Evolutionary conservation across 2,797 vertebrate species (phyloP), one percentile per base, ranked within the genome.

Genomic region (Sarcophilus harrisii): DNA sequence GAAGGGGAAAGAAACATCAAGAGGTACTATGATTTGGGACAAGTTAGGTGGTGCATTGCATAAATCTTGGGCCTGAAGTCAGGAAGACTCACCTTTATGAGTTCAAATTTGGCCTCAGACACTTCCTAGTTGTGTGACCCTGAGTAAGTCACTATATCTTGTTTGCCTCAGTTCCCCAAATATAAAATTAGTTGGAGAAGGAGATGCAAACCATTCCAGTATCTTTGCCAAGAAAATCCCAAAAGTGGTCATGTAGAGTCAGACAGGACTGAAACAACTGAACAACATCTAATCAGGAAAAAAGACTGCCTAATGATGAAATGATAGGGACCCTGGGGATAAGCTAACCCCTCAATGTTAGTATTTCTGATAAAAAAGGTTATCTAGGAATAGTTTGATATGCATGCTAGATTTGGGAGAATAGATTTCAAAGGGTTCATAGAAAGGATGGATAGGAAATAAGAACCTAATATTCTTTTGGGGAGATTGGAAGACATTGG

Each of bases 81-180:
- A 73, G 66, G n/a, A 38, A 73, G 18, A 24, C n/a, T 73, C 66
- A 21, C 6, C 13, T 58, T 38, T 6, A 27, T 12, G 28, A 9
- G 28, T 28, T 96, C n/a, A 57, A 29, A 58, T 60, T 30, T 92
- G 55, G 54, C 45, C 62, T 90, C 32, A 5, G 54, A 14, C 60
- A 57, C 32, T 66, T 57, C 5, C 4, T 14, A 87, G 90, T 0
- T 49, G 73, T 92, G 9, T 4, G 32, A 57, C 4, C 13, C 73
- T 62, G 49, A 49, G 8, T 29, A 58, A 87, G 38, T 49, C 89
- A 81, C 57, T 55, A 91, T 91, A 58, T 4, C 0, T 45, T 87
- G 49, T 93, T 96, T 94, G 90, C 62, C 16, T 93, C 58, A 95
- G 52, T 58, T n/a, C 92, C 58, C 93, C 60, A 54, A 90, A 1